phyloP scores from a whole-genome alignment of 2,888 invertebrate genomes.

The Seira musarum region DNA sequence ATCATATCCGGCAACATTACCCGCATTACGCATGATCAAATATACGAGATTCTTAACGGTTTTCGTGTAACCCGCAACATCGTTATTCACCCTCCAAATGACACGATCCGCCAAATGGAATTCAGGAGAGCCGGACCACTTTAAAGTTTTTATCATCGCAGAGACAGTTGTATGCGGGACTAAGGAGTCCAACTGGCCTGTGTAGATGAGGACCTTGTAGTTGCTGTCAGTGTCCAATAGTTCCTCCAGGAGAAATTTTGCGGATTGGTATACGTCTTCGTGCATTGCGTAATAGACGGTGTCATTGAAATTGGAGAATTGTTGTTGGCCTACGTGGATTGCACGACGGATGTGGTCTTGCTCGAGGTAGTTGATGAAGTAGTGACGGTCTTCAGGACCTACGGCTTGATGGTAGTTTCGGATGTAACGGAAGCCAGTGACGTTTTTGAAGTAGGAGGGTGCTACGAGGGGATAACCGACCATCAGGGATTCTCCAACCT shows the following conservation, averaged over 20 bases:
- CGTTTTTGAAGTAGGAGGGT: constrained; percentile 80
- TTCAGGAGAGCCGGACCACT: constrained; percentile 59
- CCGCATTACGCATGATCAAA: constrained; percentile 63
- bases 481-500: constrained; percentile 74
- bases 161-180: constrained; percentile 63
- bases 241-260: constrained; percentile 57
- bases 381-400: constrained; percentile 73
- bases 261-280: constrained; percentile 64
- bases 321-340: constrained; percentile 61
- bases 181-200: constrained; percentile 60
- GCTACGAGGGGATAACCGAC: constrained; percentile 78
- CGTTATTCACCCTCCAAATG: constrained; percentile 64
- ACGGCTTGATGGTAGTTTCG: constrained; percentile 81
- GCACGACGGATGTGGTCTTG: constrained; percentile 63
- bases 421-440: constrained; percentile 84
- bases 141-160: constrained; percentile 57
- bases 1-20: constrained; percentile 62
- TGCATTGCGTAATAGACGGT: constrained; percentile 64
- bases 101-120: constrained; percentile 61
- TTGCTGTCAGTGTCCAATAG: constrained; percentile 62
- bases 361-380: constrained; percentile 62
- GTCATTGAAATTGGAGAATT: constrained; percentile 64
- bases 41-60: constrained; percentile 63
- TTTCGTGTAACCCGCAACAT: constrained; percentile 63
- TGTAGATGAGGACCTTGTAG: constrained; percentile 63